Evolutionary conservation across 2,888 invertebrate genomes (phyloP), one percentile per base, ranked within the genome.

Genomic region (Graphium colonna): DNA sequence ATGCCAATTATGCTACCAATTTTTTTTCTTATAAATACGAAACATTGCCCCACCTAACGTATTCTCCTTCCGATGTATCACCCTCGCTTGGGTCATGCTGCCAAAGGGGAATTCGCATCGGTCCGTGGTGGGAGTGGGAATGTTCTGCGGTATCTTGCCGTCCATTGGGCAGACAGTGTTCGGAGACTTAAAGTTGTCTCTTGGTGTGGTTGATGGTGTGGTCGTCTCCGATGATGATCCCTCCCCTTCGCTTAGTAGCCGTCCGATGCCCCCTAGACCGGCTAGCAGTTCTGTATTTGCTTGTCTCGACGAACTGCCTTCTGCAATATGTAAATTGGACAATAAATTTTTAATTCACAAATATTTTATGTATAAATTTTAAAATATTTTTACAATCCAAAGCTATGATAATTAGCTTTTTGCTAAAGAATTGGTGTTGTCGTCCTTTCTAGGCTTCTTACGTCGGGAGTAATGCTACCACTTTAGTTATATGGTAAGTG

Each of bases 1-100:
- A n/a, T n/a, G n/a, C n/a, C n/a, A n/a, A n/a, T n/a, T n/a, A n/a
- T n/a, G n/a, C n/a, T n/a, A n/a, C n/a, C n/a, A n/a, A n/a, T n/a
- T n/a, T n/a, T n/a, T n/a, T n/a, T n/a, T n/a, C n/a, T n/a, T n/a
- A n/a, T n/a, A n/a, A n/a, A n/a, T n/a, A n/a, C n/a, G n/a, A 21
- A 2, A 36, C 18, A 16, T 28, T 13, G 1, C 60, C 76, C 63
- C 43, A 77, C 90, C 91, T 65, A 91, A 68, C 39, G 91, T 91
- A 60, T 91, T 91, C 73, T 92, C 94, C 69, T 95, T 92, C 69
- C 93, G 92, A 71, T 96, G 96, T 83, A 96, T 94, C 46, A 96
- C 95, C 78, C 96, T 93, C 59, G 95, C 95, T 74, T 95, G 95
- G 43, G 96, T 96, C 97, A 97, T 97, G 80, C 96, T 96, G 70